phyloP scores from a whole-genome alignment of 1,140 invertebrate genomes.

The Zaprionus inermis region DNA sequence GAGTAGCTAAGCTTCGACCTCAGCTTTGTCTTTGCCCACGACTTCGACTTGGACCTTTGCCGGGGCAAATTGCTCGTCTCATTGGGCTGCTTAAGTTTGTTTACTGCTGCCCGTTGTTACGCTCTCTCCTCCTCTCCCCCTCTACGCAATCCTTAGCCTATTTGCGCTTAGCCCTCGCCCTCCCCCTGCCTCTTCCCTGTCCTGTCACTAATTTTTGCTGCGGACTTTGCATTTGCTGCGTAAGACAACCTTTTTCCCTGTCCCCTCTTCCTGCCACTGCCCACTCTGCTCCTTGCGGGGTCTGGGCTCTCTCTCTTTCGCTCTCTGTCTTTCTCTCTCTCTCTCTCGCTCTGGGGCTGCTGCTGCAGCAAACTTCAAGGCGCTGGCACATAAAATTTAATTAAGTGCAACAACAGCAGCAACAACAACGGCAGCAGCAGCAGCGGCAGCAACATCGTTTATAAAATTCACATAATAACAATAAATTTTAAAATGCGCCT shows the following conservation, averaged over 20 bases:
- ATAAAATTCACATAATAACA: conserved; percentile 83
- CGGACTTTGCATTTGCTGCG: conserved; percentile 35
- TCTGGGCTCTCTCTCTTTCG: background rate
- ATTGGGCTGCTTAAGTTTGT: conserved; percentile 40
- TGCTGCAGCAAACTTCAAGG: conserved; percentile 37
- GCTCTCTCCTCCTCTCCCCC: background rate
- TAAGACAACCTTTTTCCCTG: conserved; percentile 49
- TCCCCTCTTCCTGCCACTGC: background rate
- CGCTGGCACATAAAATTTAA: conserved; percentile 79
- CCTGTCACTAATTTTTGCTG: conserved; percentile 57
- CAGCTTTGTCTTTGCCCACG: background rate
- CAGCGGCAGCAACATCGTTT: conserved; percentile 69
- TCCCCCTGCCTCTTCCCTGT: background rate
- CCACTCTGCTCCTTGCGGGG: background rate
- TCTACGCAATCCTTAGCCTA: too few species aligned
- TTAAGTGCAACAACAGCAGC: conserved; percentile 78
- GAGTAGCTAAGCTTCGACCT: background rate
- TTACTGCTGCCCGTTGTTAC: background rate
- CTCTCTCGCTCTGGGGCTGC: background rate
- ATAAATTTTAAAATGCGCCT: conserved; percentile 79
- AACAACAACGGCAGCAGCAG: conserved; percentile 26
- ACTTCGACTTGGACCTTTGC: background rate
- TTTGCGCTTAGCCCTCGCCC: conserved; percentile 24
- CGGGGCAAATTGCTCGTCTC: conserved; percentile 30
- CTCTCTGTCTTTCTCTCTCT: too few species aligned